phyloP scores from a whole-genome alignment of 2,888 invertebrate genomes.

The Xanthia togata region DNA sequence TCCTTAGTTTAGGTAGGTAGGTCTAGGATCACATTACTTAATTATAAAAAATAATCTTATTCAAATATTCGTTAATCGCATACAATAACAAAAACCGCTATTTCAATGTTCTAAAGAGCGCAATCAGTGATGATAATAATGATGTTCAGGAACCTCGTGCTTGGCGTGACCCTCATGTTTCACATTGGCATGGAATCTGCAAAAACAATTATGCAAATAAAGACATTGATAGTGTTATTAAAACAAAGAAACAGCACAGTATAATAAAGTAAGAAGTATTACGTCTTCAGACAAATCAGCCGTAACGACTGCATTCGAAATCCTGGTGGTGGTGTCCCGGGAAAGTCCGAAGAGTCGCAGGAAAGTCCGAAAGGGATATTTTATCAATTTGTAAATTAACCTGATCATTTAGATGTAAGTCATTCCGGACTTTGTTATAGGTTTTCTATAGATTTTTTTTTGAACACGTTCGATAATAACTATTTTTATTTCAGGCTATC shows the following conservation, averaged over 20 bases:
- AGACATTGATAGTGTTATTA: constrained; percentile 3
- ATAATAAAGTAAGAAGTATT: too few relatives aligned
- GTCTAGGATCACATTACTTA: constrained; percentile 20
- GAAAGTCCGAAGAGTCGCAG: too few relatives aligned
- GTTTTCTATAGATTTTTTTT: too few relatives aligned
- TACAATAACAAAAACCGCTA: neutral
- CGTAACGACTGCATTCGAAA: too few relatives aligned
- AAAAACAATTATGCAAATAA: constrained; percentile 26
- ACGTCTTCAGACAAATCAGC: too few relatives aligned
- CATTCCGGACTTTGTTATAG: too few relatives aligned
- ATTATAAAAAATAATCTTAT: constrained; percentile 50
- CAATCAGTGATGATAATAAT: constrained; percentile 54
- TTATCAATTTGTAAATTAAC: too few relatives aligned
- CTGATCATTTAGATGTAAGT: too few relatives aligned
- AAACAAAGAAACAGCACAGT: constrained; percentile 4
- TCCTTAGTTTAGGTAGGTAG: constrained; percentile 30
- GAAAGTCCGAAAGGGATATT: too few relatives aligned
- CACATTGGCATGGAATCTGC: constrained; percentile 63
- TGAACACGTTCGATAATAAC: too few relatives aligned
- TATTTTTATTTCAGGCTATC: too few relatives aligned
- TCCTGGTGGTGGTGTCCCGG: too few relatives aligned
- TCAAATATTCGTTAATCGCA: constrained; percentile 58
- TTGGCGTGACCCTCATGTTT: constrained; percentile 65
- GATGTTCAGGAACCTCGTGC: constrained; percentile 60
- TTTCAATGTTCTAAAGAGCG: constrained; percentile 46